phyloP scores from a whole-genome alignment of 2,113 vertebrate species.

The Pachycephala philippinensis region DNA sequence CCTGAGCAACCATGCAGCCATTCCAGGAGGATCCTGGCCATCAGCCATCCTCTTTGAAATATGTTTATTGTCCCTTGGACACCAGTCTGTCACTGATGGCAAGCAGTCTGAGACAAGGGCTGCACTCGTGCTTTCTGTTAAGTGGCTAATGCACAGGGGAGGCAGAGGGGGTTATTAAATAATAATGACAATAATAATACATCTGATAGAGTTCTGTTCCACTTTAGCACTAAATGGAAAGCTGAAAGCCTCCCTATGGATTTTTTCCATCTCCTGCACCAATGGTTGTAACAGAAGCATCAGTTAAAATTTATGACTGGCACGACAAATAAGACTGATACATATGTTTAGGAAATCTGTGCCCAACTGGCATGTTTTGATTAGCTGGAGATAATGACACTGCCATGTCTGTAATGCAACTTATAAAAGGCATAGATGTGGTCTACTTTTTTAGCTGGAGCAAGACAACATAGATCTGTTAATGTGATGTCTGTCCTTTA shows the following conservation, averaged over 20 bases:
- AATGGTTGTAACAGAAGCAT: slow-evolving; percentile 22
- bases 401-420: neutral
- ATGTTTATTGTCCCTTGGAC: neutral
- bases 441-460: neutral
- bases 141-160: neutral
- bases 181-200: slow-evolving; percentile 55
- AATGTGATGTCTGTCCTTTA: neutral
- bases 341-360: neutral
- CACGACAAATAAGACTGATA: slow-evolving; percentile 34
- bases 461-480: neutral
- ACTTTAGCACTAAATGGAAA: slow-evolving; percentile 46
- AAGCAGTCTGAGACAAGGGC: neutral
- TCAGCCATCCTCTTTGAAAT: neutral
- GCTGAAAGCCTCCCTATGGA: slow-evolving; percentile 57
- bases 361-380: neutral
- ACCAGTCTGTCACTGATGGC: neutral
- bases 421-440: neutral
- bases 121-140: neutral
- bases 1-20: neutral
- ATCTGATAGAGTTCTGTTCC: slow-evolving; percentile 38
- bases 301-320: slow-evolving; percentile 44
- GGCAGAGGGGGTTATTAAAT: slow-evolving; percentile 44
- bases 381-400: neutral
- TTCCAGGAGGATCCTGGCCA: neutral
- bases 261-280: neutral